These are phyloP conservation scores for Lacanobia wlatinum DNA, from an alignment of 2,888 invertebrate species.

Conservation along the genomic window DNA sequence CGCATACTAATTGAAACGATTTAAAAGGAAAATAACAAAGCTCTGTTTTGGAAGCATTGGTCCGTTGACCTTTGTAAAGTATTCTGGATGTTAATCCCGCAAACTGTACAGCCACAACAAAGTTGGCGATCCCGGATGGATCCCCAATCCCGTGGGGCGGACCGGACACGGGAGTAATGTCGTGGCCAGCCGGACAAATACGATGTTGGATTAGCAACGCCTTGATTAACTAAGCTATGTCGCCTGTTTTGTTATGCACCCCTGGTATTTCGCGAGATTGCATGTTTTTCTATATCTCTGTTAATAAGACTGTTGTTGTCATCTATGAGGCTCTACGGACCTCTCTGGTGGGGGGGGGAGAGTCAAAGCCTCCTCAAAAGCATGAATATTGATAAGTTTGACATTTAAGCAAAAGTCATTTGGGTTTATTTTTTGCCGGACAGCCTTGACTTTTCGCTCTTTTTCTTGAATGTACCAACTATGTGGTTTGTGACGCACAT, in stretches of 20 bases:
- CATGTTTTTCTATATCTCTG: slow-evolving; percentile 53
- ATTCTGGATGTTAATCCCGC: slow-evolving; percentile 51
- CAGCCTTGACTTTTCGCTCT: slow-evolving; percentile 23
- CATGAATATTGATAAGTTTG: slow-evolving; percentile 25
- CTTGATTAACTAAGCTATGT: slow-evolving; percentile 63
- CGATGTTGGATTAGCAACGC: slow-evolving; percentile 61
- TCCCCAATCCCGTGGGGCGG: slow-evolving; percentile 52
- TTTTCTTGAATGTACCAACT: background rate
- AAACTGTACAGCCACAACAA: slow-evolving; percentile 35
- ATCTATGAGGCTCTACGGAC: slow-evolving; percentile 26
- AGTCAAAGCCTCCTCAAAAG: background rate
- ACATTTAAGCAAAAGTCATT: slow-evolving; percentile 1
- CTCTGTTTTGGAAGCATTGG: background rate
- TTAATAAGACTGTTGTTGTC: slow-evolving; percentile 41
- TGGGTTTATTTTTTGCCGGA: slow-evolving; percentile 4
- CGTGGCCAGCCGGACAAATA: slow-evolving; percentile 56
- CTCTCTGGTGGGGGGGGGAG: background rate
- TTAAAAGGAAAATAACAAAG: slow-evolving; percentile 16
- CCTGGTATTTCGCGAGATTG: slow-evolving; percentile 60
- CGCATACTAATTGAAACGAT: slow-evolving; percentile 17
- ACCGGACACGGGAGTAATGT: slow-evolving; percentile 61
- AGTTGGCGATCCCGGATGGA: slow-evolving; percentile 56
- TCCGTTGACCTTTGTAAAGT: slow-evolving; percentile 52
- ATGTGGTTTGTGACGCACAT: background rate
- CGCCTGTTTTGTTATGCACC: slow-evolving; percentile 67